Base-by-base conservation (phyloP, 2,888 invertebrate species). In the Euplagia quadripunctaria region DNA sequence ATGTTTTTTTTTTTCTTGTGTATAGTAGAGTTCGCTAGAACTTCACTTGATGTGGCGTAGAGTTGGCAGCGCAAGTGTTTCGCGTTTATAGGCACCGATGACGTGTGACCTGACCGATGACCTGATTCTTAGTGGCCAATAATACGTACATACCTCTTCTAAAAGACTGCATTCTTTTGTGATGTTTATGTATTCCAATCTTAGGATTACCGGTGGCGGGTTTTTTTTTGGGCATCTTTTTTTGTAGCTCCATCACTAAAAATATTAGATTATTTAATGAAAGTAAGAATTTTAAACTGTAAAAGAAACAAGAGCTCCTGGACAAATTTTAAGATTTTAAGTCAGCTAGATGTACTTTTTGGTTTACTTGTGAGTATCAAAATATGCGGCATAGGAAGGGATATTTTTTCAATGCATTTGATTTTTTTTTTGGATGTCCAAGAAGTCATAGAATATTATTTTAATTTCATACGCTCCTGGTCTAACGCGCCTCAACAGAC, bases 171-270 rank as follows among this genome's bases (percentile, higher is more conserved):
- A 42, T 7, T 42, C 12, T 42, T 58, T 20, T 49, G 7, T 20
- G 17, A 11, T 52, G 17, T n/a, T 43, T 52, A 14, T 66, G n/a
- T 64, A 78, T 71, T 66, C 70, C 71, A 43, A 79, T 79, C 14
- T 70, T 74, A 61, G 71, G 70, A 20, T 89, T 87, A 63, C 91
- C 76, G 12, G 89, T 75, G 72, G 91, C 78, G 63, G 85, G 84
- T 69, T 89, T 83, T 41, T 90, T 88, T 76, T 86, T 88, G 17
- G 75, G 69, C 73, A 89, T 76, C 66, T 86, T 85, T 43, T 88
- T 85, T 55, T 85, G 80, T 64, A 90, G 58, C 46, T 81, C 76
- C 78, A 82, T 77, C 46, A 79, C 88, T 89, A 73, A 46, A 66
- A 77, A 67, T 14, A 31, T 63, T 52, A 71, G 52, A 73, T 46